Evolutionary conservation across 2,888 invertebrate species (phyloP).

Genomic region (Pseudoips prasinana): DNA sequence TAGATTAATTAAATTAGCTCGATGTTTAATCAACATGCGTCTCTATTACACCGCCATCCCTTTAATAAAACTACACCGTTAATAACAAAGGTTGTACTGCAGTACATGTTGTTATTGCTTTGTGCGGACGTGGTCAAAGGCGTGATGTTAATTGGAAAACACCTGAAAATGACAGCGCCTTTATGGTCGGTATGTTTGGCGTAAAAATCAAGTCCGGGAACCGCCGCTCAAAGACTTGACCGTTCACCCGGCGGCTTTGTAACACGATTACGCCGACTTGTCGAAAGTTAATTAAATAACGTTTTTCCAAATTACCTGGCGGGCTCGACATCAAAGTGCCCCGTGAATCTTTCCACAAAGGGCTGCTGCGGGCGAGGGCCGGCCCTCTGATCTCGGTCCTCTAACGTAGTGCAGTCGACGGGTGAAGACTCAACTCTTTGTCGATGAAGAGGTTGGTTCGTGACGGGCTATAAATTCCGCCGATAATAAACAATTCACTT

Average conservation of each 20-base stretch:
- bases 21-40: conserved; percentile 36
- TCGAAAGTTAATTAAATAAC: conserved; percentile 82
- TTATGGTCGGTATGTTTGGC: conserved; percentile 70
- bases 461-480: conserved; percentile 13
- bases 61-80: conserved; percentile 63
- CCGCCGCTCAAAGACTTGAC: conserved; percentile 73
- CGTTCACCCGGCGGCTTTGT: conserved; percentile 74
- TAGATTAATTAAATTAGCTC: conserved; percentile 18
- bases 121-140: conserved; percentile 73
- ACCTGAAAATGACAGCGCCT: conserved; percentile 79
- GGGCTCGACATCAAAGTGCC: conserved; percentile 72
- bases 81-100: conserved; percentile 55
- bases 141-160: conserved; percentile 78
- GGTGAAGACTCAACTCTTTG: conserved; percentile 61
- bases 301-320: conserved; percentile 80
- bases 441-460: conserved; percentile 21
- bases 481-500: conserved; percentile 35
- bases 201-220: conserved; percentile 74
- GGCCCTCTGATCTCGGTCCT: conserved; percentile 54
- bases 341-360: conserved; percentile 72
- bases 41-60: conserved; percentile 55
- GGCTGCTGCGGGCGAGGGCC: conserved; percentile 65
- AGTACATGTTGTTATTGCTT: conserved; percentile 51
- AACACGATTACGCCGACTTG: conserved; percentile 79
- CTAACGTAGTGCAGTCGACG: conserved; percentile 57